A percentile compares a stretch with the other conserved stretches of the same genome.
These are phyloP conservation scores for Limulus polyphemus DNA, from an alignment of 2,888 invertebrate species.

Conservation along the genomic window DNA sequence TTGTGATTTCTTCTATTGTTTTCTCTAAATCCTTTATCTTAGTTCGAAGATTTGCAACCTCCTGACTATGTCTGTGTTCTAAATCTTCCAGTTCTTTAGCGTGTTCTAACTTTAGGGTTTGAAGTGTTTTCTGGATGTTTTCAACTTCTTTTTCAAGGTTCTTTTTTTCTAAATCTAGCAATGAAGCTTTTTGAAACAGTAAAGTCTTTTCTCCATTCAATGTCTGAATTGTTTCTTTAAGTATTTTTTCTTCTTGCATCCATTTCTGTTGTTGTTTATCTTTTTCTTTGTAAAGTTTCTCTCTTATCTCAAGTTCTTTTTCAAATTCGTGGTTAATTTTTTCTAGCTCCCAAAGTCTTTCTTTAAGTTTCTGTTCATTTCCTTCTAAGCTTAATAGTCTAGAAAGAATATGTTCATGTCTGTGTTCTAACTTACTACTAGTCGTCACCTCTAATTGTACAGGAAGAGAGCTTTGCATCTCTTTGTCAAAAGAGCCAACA, in stretches of 20 bases:
- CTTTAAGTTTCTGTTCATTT: slow-evolving; percentile 20
- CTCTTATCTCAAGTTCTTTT: slow-evolving; percentile 21
- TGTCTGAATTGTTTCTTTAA: slow-evolving; percentile 11
- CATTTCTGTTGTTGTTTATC: slow-evolving; percentile 18
- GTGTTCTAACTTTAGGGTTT: background rate
- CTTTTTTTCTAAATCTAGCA: background rate
- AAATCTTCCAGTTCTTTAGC: background rate
- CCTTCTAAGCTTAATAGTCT: slow-evolving; percentile 15
- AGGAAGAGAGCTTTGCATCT: background rate
- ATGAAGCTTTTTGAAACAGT: slow-evolving; percentile 4
- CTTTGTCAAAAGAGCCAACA: too few species aligned
- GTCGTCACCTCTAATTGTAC: background rate
- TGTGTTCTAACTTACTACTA: background rate
- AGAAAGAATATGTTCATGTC: background rate
- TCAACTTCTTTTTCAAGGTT: background rate
- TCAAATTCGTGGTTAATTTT: slow-evolving; percentile 21
- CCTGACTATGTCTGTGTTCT: background rate
- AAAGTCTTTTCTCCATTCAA: slow-evolving; percentile 11
- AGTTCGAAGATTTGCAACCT: background rate
- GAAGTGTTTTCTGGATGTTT: background rate
- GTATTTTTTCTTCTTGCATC: slow-evolving; percentile 12
- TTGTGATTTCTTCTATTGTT: background rate
- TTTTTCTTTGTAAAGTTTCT: slow-evolving; percentile 17
- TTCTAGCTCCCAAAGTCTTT: slow-evolving; percentile 18
- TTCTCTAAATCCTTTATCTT: background rate